Evolutionary conservation across 2,888 invertebrate species (phyloP).

Genomic region (Drosophila recens): DNA sequence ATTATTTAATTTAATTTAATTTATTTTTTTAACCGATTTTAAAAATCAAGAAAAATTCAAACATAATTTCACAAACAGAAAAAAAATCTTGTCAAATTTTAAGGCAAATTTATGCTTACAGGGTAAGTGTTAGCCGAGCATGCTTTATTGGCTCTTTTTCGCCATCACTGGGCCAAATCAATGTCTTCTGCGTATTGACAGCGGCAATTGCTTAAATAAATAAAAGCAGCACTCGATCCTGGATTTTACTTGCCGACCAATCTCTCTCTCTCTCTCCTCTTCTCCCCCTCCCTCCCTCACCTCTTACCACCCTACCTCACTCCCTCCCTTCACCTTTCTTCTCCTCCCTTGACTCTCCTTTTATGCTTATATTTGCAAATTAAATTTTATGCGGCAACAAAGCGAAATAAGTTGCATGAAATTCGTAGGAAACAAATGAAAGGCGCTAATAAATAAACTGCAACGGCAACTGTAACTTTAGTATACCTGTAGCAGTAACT

Average conservation of each 20-base stretch:
- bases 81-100: too few species aligned
- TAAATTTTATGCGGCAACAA: constrained; percentile 59
- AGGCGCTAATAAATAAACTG: constrained; percentile 40
- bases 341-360: not conserved
- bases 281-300: not conserved
- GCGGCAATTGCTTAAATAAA: constrained; percentile 73
- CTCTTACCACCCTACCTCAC: not conserved
- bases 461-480: not conserved
- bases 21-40: too few species aligned
- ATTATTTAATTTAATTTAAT: too few species aligned
- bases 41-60: too few species aligned
- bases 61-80: too few species aligned
- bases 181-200: constrained; percentile 59
- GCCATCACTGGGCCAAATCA: constrained; percentile 54
- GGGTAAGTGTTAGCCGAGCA: constrained; percentile 11
- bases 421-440: constrained; percentile 42
- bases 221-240: constrained; percentile 49
- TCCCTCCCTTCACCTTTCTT: not conserved
- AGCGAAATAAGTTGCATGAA: constrained; percentile 48
- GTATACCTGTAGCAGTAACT: too few species aligned
- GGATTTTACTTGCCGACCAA: constrained; percentile 3
- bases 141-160: not conserved
- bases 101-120: not conserved
- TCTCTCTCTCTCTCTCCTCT: not conserved
- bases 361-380: constrained; percentile 66